Conservation (phyloP, 1,140 invertebrate genomes). For the Lepidurus couesii region DNA sequence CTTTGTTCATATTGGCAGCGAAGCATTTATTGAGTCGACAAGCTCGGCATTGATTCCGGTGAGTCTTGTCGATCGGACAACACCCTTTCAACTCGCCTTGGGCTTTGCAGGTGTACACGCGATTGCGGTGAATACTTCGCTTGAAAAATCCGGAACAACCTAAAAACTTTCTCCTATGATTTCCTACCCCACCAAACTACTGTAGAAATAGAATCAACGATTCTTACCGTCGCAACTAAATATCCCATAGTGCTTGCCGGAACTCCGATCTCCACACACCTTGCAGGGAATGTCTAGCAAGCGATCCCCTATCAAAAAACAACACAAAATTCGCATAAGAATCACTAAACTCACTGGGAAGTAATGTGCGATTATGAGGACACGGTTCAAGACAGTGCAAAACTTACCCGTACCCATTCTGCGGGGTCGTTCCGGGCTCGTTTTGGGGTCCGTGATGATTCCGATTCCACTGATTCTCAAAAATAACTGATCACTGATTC, state of each 20-base stretch:
- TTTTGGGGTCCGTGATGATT: not conserved
- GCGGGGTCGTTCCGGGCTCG: not conserved
- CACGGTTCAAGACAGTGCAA: not conserved
- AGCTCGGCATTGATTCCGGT: slow-evolving; percentile 93
- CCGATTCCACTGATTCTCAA: not conserved
- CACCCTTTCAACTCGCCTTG: slow-evolving; percentile 85
- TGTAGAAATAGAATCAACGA: not conserved
- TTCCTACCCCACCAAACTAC: not conserved
- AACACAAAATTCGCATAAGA: not conserved
- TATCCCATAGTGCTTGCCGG: slow-evolving; percentile 95
- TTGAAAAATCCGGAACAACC: slow-evolving; percentile 97
- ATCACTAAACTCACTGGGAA: not conserved
- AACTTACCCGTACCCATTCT: slow-evolving; percentile 21
- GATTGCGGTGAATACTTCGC: slow-evolving; percentile 88
- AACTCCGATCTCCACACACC: slow-evolving; percentile 92
- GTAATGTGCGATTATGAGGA: not conserved
- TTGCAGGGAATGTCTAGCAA: slow-evolving; percentile 92
- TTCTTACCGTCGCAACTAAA: slow-evolving; percentile 92
- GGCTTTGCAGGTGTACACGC: slow-evolving; percentile 93
- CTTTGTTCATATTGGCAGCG: slow-evolving; percentile 96
- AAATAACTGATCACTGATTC: not conserved
- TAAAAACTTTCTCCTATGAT: slow-evolving; percentile 43
- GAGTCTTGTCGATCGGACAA: slow-evolving; percentile 94
- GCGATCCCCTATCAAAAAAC: slow-evolving; percentile 65
- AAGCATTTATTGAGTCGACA: slow-evolving; percentile 95